Base-by-base conservation (phyloP, 2,888 invertebrate species). In the Acanthacorydalis orientalis region DNA sequence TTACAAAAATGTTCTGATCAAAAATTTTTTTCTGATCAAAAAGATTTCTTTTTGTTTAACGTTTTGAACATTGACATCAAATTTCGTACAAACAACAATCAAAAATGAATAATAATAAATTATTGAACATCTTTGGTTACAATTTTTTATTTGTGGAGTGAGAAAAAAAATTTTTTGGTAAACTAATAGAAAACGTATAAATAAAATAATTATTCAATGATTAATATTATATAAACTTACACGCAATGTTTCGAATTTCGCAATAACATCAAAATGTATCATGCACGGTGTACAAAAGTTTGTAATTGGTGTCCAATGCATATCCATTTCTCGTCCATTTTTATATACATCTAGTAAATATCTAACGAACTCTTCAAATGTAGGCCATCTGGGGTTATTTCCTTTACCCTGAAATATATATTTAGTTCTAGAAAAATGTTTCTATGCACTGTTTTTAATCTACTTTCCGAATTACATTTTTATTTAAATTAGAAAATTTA, bases 281-380 rank as follows among this genome's bases (percentile, higher is more conserved):
- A 84, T 78, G 65, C 88, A 88, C 1, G 88, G 88, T 33, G 88
- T 87, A 61, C 88, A 89, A 63, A 88, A 87, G 57, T 77, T 77
- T 0, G 80, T 78, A 55, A 85, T 79, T 0, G 88, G 85, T n/a
- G 84, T 82, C 80, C 87, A 87, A 61, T 88, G 88, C 85, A 88
- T 88, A 61, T 89, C 87, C 53, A 86, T 68, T 4, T 73, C 68
- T 44, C 77, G 69, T 33, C 76, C 77, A 50, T 69, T 72, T 55
- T 68, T 69, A 50, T 78, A 75, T 52, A 82, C 79, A 58, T 85
- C 83, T 51, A 87, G 62, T 14, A 88, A 71, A 68, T 85, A 87
- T 46, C 77, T 69, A 1, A 87, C 80, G 54, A 89, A 89, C 66
- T 88, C 88, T 40, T 82, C 77, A 59, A 88, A 88, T 32, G 83